phyloP scores from a whole-genome alignment of 2,113 vertebrate genomes.

The Tinamus guttatus region DNA sequence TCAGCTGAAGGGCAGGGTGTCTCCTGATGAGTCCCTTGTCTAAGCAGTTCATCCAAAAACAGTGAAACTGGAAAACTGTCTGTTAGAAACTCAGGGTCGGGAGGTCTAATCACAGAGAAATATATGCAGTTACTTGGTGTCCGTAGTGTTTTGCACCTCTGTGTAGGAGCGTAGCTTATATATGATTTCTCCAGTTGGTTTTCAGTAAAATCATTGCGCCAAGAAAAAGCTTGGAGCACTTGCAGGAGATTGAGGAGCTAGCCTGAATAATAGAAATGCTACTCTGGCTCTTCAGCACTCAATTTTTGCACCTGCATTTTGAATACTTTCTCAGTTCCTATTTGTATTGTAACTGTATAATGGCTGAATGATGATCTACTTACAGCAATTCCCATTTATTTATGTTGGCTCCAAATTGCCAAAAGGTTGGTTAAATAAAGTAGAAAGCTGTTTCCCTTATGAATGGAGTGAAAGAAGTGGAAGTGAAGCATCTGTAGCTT shows the following conservation, averaged over 20 bases:
- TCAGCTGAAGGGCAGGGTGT: not conserved
- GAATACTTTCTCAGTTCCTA: not conserved
- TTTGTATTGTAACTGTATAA: not conserved
- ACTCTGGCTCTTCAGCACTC: not conserved
- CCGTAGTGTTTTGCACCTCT: constrained; percentile 15
- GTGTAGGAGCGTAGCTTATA: not conserved
- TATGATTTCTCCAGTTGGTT: constrained; percentile 62
- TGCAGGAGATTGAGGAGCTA: not conserved
- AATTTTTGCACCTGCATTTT: constrained; percentile 30
- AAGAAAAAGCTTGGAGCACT: not conserved
- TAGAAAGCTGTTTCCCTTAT: not conserved
- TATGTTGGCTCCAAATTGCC: not conserved
- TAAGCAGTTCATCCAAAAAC: not conserved
- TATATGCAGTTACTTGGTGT: not conserved
- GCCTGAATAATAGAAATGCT: constrained; percentile 13
- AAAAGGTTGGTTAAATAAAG: constrained; percentile 2
- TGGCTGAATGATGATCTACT: not conserved
- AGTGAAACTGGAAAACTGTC: not conserved
- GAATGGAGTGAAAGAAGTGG: constrained; percentile 17
- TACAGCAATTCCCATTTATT: constrained; percentile 8
- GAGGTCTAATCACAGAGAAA: constrained; percentile 17
- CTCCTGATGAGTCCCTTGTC: not conserved
- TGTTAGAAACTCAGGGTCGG: not conserved
- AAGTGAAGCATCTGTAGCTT: constrained; percentile 5
- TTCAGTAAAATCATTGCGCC: constrained; percentile 55